Base-by-base conservation (phyloP, 2,888 invertebrate genomes). In the Parnassius orleans region DNA sequence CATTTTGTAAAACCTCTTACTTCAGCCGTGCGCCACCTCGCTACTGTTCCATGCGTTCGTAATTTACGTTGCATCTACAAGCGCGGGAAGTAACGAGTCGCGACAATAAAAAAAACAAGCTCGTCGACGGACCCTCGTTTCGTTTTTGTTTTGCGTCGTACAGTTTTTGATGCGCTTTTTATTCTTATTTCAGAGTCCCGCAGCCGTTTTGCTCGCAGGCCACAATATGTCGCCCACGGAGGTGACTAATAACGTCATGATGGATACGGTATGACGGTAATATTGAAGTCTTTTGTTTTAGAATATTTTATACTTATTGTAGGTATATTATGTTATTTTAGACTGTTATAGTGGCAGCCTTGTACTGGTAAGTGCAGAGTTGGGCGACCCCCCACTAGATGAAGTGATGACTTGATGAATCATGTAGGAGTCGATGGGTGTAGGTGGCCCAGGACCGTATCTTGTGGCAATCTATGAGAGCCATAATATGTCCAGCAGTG, bases 201-300 rank as follows among this genome's bases (percentile, higher is more conserved):
- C 75, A 76, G 78, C 77, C 81, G 83, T 83, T 85, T 81, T 80
- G 81, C 81, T 79, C 78, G 76, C 72, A 75, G 79, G 71, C 73
- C 79, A 75, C 82, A 83, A 84, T 82, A 84, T 86, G 83, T 84
- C 74, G 74, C 69, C 77, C 67, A 68, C 66, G 65, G 66, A 69
- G 68, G 70, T 68, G 68, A 68, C 66, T 68, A 70, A 71, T 67
- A 72, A 79, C 73, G 66, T 69, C 73, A 81, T 78, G 80, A 80
- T 80, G 58, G 58, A 63, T 58, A 50, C 46, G 53, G n/a, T n/a
- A n/a, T n/a, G n/a, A n/a, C n/a, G n/a, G 54, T 11, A 50, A 15
- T 14, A 42, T 47, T 59, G 7, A 10, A 11, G 15, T 41, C 2
- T 11, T 46, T 10, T 24, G n/a, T 56, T 41, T 43, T 3, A 12